A percentile compares a stretch with the other conserved stretches of the same genome.
Evolutionary conservation across 2,797 vertebrate genomes (phyloP).

Genomic region (Microcaecilia unicolor): DNA sequence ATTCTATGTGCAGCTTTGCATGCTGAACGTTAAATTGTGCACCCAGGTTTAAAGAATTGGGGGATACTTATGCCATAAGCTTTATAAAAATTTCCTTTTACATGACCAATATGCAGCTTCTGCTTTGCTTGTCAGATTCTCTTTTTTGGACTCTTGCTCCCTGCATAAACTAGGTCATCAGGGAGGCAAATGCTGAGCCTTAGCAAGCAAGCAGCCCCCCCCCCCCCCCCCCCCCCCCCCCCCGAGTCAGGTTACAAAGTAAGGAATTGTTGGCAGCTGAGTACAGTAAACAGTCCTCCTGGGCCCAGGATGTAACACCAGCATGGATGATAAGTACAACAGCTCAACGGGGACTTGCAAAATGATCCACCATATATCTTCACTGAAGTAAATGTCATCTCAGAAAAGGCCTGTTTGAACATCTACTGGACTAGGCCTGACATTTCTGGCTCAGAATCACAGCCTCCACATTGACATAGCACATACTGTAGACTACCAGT

Average conservation of each 20-base stretch:
- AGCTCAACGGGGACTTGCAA: constrained; percentile 35
- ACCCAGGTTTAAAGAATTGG: too few relatives aligned
- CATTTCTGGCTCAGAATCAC: constrained; percentile 12
- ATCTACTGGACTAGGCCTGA: constrained; percentile 12
- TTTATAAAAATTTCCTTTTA: too few relatives aligned
- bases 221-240: too few relatives aligned
- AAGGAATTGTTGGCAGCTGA: constrained; percentile 21
- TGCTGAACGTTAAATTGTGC: too few relatives aligned
- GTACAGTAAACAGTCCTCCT: constrained; percentile 27
- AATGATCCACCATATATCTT: constrained; percentile 25
- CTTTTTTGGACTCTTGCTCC: too few relatives aligned
- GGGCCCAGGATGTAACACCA: constrained; percentile 32
- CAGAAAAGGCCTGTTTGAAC: constrained; percentile 21
- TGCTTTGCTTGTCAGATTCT: neutral
- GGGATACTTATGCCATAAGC: too few relatives aligned
- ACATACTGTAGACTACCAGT: neutral
- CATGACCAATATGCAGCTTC: neutral
- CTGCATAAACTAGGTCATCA: constrained; percentile 6
- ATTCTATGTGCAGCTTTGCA: too few relatives aligned
- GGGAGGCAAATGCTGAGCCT: neutral
- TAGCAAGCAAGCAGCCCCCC: constrained; percentile 9
- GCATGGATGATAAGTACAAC: constrained; percentile 33
- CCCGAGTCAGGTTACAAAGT: constrained; percentile 17
- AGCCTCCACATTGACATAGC: neutral
- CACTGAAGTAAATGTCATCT: constrained; percentile 32